These are phyloP conservation scores for Ornithorhynchus anatinus DNA, from an alignment of 2,113 vertebrate genomes.

Conservation along the genomic window DNA sequence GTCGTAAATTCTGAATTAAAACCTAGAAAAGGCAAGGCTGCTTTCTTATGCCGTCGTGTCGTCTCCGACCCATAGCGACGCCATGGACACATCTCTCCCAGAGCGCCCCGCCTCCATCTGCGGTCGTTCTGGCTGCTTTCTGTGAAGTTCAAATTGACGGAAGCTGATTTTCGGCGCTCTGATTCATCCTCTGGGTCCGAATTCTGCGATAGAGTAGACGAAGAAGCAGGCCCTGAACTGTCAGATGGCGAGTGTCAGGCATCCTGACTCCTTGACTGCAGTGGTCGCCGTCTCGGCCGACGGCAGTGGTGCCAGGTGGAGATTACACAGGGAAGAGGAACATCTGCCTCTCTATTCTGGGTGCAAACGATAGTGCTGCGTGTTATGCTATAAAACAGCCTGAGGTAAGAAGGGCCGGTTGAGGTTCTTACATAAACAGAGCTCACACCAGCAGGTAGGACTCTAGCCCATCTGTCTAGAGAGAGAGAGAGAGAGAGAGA, in stretches of 20 bases:
- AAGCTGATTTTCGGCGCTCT: conserved; percentile 7
- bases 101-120: no score
- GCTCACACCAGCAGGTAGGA: conserved; percentile 46
- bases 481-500: conserved; percentile 31
- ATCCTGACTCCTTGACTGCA: conserved; percentile 25
- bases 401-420: conserved; percentile 34
- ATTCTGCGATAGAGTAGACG: conserved; percentile 12
- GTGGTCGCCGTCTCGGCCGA: conserved; percentile 10
- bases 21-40: conserved; percentile 21
- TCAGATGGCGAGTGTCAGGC: conserved; percentile 8
- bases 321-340: conserved; percentile 38
- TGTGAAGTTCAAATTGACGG: conserved; percentile 3
- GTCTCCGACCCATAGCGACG: no score
- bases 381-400: conserved; percentile 58
- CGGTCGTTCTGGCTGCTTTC: no score
- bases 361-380: conserved; percentile 41
- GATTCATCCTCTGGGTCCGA: background rate
- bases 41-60: no score
- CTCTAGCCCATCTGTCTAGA: conserved; percentile 48
- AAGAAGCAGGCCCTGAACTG: background rate
- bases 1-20: conserved; percentile 54
- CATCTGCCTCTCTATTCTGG: conserved; percentile 58
- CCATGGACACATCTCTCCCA: no score
- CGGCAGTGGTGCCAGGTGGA: conserved; percentile 54
- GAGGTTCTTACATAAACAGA: conserved; percentile 55